Evolutionary conservation across 2,797 vertebrate species (phyloP).

Genomic region (Poliocrania exsul): DNA sequence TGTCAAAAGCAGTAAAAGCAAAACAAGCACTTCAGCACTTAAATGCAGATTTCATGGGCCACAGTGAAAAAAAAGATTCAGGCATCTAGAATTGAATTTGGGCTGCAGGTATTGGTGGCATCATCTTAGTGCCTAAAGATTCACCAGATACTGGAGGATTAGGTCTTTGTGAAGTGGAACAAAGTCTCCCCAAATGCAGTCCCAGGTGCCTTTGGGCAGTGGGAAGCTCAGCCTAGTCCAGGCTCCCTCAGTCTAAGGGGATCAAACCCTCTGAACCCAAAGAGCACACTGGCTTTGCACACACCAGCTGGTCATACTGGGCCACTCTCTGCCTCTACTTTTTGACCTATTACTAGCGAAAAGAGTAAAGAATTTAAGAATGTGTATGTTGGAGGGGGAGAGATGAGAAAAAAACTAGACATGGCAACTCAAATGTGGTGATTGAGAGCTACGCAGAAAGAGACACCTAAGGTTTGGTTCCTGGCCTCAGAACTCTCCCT

Average conservation of each 20-base stretch:
- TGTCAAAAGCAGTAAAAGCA: background rate
- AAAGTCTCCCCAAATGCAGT: background rate
- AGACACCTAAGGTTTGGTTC: background rate
- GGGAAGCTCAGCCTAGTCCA: background rate
- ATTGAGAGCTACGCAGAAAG: background rate
- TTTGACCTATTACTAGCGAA: background rate
- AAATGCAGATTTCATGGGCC: background rate
- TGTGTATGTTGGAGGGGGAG: background rate
- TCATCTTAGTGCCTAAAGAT: background rate
- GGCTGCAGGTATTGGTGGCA: background rate
- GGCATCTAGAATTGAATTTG: background rate
- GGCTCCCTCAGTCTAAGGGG: background rate
- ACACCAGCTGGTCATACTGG: background rate
- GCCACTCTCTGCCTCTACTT: background rate
- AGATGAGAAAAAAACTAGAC: background rate
- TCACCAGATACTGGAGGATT: background rate
- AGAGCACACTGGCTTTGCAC: rapidly evolving
- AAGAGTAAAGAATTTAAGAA: background rate
- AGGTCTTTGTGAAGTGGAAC: background rate
- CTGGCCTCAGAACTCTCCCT: background rate
- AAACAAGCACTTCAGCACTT: background rate
- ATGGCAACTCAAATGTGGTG: rapidly evolving
- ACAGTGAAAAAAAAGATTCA: background rate
- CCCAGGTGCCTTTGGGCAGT: background rate
- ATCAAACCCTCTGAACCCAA: rapidly evolving